phyloP scores from a whole-genome alignment of 2,113 vertebrate genomes.

The Nothocercus nigrocapillus region DNA sequence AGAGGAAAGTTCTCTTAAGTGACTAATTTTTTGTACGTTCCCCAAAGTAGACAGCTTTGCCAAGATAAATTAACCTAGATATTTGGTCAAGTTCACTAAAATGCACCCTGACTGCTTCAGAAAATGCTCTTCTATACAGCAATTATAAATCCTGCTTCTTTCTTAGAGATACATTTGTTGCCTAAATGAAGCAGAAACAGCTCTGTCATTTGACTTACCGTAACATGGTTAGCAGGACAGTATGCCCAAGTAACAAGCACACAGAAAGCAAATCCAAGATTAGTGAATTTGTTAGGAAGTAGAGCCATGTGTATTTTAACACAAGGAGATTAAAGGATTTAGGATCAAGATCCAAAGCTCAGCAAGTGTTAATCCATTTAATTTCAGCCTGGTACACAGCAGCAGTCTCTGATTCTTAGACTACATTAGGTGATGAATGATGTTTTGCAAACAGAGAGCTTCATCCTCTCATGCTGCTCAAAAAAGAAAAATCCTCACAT shows the following conservation, averaged over 20 bases:
- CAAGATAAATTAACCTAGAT: neutral
- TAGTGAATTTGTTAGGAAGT: neutral
- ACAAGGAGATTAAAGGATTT: constrained; percentile 1
- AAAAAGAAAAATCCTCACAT: neutral
- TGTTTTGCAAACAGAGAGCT: neutral
- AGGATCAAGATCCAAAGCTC: neutral
- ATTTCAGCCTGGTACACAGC: neutral
- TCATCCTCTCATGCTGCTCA: neutral
- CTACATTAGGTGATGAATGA: neutral
- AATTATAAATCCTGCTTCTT: neutral
- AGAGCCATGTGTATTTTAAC: neutral
- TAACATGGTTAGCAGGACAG: neutral
- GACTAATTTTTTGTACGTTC: neutral
- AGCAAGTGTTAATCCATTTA: neutral
- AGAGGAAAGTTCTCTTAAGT: neutral
- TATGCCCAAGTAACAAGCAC: neutral
- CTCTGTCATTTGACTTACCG: neutral
- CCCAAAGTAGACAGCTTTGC: neutral
- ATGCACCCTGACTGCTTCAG: neutral
- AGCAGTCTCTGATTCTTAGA: neutral
- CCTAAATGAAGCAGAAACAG: neutral
- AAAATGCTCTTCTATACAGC: neutral
- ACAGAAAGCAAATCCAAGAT: neutral
- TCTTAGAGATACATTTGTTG: neutral
- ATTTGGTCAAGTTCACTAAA: neutral